Evolutionary conservation across 1,140 invertebrate genomes (phyloP), one percentile per base, ranked within the genome.

Genomic region (Pomacea maculata): DNA sequence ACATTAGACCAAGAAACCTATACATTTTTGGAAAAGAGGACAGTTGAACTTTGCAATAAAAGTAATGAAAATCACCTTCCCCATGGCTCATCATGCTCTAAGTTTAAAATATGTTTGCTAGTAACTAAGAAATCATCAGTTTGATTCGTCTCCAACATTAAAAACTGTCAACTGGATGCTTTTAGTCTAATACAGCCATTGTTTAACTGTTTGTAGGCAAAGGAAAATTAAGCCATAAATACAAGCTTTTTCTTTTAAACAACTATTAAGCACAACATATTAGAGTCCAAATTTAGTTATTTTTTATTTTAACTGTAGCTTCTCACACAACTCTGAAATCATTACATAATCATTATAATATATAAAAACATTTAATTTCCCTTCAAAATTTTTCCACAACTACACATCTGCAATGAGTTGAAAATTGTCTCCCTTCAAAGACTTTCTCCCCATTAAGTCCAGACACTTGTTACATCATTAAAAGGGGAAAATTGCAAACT

Each of bases 401-500:
- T 45, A 45, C 34, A 45, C 34, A 45, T 4, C 34, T 45, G 25
- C 34, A 45, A 45, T 2, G 34, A 45, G 21, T 14, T 55, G 1
- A 54, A 65, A 72, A 1, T 8, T 29, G 12, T 75, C 67, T 21
- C n/a, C 17, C 54, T 65, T 65, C 45, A 63, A 67, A 29, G 52
- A 67, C 34, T 34, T 11, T 8, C 52, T 11, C 8, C n/a, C n/a
- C 19, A 12, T 14, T 45, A 25, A 45, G 21, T 12, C 21, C 29
- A 19, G 25, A 54, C 9, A 21, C 34, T 15, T 15, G 34, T 34
- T 9, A 68, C 63, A 67, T 78, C 77, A 78, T 21, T 70, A 67
- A 80, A 19, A 11, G 17, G 17, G 21, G 68, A 52, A 57, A 65
- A 75, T 12, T 52, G 55, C 5, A 15, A 29, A 84, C 92, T 94